A percentile compares a stretch with the other conserved stretches of the same genome.
phyloP scores from a whole-genome alignment of 2,888 invertebrate genomes.

The Octodonta nipae region DNA sequence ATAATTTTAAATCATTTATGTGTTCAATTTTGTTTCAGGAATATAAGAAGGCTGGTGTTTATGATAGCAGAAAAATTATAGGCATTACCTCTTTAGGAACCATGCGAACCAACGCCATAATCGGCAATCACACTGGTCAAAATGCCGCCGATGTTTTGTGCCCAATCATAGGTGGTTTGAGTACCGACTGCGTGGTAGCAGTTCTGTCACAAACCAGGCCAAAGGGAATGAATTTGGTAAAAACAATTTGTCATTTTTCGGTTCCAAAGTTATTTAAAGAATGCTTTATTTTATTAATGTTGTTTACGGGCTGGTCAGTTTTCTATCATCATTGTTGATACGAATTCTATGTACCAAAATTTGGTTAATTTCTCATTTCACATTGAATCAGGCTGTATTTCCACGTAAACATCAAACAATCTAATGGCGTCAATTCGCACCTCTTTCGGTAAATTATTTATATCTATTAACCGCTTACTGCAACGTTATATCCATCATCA shows the following conservation, averaged over 20 bases:
- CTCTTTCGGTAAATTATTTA: no score
- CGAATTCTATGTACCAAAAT: no score
- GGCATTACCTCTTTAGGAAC: conserved; percentile 24
- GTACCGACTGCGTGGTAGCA: conserved; percentile 24
- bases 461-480: no score
- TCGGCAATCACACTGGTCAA: conserved; percentile 20
- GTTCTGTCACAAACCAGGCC: conserved; percentile 29
- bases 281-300: background rate
- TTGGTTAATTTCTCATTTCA: no score
- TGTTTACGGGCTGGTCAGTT: no score
- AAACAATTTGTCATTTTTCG: background rate
- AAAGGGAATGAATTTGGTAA: conserved; percentile 2
- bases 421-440: no score
- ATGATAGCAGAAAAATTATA: conserved; percentile 27
- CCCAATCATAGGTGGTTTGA: conserved; percentile 29
- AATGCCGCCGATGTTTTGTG: conserved; percentile 23
- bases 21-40: conserved; percentile 20
- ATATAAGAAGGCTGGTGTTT: conserved; percentile 27
- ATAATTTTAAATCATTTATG: background rate
- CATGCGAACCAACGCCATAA: conserved; percentile 25
- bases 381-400: no score
- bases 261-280: background rate
- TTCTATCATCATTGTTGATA: no score
- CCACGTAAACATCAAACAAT: no score
- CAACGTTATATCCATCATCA: no score